Evolutionary conservation across 2,797 vertebrate species (phyloP), one percentile per base, ranked within the genome.

Genomic region (Cynopterus sphinx): DNA sequence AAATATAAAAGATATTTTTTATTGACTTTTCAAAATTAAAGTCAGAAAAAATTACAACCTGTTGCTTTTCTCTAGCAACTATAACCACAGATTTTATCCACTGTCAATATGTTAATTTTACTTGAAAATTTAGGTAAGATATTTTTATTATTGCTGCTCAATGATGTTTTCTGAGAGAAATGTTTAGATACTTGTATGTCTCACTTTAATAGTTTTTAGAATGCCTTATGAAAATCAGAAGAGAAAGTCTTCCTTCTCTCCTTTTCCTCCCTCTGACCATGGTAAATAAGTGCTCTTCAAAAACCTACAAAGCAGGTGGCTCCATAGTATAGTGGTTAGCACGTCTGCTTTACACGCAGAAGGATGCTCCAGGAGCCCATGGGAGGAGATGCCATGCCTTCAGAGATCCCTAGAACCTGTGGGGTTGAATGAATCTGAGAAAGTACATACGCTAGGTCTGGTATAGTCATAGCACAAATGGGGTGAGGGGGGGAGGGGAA

Each of bases 11-110:
- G 4, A 28, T 0, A 2, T 78, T 87, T 68, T 68, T 17, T 46
- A 77, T 83, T 93, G 77, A n/a, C 55, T 93, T 91, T 93, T 91
- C 51, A 95, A 84, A 78, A 77, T 83, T 87, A 31, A 82, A 49
- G 41, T 87, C 77, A 93, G 53, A 93, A 94, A 86, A 90, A 87
- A 68, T 63, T 79, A n/a, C 33, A 65, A 12, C 67, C 41, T 71
- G 22, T 65, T 87, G 16, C 19, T 93, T 89, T 93, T 53, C 26
- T 21, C 71, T 33, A 71, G 39, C 24, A 43, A 55, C 19, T 49
- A 7, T 85, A 89, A 68, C 41, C 33, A 53, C 33, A 79, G 78
- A 73, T 79, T 77, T 65, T 73, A 65, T 41, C 71, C 57, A 84
- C 55, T 88, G 28, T 59, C 79, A 59, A 91, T 79, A 63, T 75